These are phyloP conservation scores for Amphiura filiformis DNA, from an alignment of 35 echinoderm and acorn worm genomes.

Conservation along the genomic window DNA sequence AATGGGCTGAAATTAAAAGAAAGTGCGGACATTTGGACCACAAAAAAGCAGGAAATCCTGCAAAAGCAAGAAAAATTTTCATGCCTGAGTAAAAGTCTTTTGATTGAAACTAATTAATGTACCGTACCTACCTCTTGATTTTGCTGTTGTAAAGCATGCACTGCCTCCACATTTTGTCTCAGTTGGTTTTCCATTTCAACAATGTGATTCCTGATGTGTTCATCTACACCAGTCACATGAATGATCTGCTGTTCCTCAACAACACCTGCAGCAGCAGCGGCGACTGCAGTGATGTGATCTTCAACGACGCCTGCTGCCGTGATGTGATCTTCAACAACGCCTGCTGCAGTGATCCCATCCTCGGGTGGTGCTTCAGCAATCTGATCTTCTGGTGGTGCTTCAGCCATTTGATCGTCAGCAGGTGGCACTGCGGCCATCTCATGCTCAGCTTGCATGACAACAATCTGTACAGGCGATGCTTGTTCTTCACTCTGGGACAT, in stretches of 20 bases:
- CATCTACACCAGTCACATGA: neutral
- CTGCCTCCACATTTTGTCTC: neutral
- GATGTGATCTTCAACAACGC: neutral
- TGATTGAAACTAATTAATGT: too few species aligned
- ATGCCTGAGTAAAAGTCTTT: too few species aligned
- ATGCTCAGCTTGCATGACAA: neutral
- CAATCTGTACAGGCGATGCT: too few species aligned
- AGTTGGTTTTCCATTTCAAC: neutral
- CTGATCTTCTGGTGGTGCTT: neutral
- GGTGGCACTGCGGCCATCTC: neutral
- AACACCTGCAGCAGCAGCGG: neutral
- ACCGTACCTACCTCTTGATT: neutral
- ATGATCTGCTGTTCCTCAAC: neutral
- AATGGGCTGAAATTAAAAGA: too few species aligned
- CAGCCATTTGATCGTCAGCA: neutral
- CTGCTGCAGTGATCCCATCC: neutral
- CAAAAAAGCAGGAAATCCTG: too few species aligned
- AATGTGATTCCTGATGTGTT: neutral
- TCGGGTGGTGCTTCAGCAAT: neutral
- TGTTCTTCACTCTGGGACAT: too few species aligned
- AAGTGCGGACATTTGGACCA: too few species aligned
- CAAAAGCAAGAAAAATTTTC: too few species aligned
- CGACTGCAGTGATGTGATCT: neutral
- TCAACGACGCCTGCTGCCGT: neutral
- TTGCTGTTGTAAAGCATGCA: neutral